A percentile compares a stretch with the other conserved stretches of the same genome.
phyloP scores from a whole-genome alignment of 2,797 vertebrate species.

The Phoeniculus purpureus region DNA sequence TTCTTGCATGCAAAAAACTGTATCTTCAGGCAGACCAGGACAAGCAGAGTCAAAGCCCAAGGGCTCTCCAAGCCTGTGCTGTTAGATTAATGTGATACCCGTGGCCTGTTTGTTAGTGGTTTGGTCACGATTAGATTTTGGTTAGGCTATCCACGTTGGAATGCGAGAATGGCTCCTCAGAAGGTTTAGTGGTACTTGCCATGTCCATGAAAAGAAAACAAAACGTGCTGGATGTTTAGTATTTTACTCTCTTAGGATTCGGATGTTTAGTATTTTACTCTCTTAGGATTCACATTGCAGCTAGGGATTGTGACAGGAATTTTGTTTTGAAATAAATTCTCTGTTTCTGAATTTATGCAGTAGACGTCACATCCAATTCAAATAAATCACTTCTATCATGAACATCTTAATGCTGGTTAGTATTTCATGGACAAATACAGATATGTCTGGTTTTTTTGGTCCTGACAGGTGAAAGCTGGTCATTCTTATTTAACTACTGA shows the following conservation, averaged over 20 bases:
- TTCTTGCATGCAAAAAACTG: neutral
- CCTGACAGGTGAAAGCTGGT: neutral
- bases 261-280: neutral
- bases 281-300: neutral
- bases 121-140: neutral
- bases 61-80: accelerated
- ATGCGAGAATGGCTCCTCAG: neutral
- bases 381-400: neutral
- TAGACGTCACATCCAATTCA: neutral
- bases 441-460: neutral
- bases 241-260: neutral
- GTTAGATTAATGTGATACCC: neutral
- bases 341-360: neutral
- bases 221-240: neutral
- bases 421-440: neutral
- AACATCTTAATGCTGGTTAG: neutral
- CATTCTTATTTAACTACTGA: neutral
- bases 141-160: neutral
- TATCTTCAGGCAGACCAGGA: neutral
- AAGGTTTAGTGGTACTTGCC: neutral
- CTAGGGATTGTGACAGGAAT: neutral
- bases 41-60: neutral
- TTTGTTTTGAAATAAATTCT: neutral
- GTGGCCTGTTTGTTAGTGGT: neutral
- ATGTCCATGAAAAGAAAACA: neutral